These are phyloP conservation scores for Pristionchus mayeri DNA, from an alignment of 2,888 invertebrate species.

Conservation along the genomic window DNA sequence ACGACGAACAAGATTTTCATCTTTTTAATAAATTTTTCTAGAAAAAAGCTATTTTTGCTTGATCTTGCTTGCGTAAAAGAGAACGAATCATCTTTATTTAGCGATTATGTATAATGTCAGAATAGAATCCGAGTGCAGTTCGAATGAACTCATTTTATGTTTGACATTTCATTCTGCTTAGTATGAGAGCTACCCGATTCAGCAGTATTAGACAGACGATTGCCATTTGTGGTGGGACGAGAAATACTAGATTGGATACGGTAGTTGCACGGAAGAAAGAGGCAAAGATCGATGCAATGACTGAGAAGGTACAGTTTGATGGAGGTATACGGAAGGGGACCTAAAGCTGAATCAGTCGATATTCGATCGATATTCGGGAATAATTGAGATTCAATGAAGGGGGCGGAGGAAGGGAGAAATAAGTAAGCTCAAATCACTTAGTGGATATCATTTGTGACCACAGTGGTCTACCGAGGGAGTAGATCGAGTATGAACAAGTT, in stretches of 20 bases:
- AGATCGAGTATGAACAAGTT: neutral
- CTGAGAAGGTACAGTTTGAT: conserved; percentile 19
- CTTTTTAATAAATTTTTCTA: no score
- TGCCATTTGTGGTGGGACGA: neutral
- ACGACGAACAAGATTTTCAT: no score
- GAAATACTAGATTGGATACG: conserved; percentile 18
- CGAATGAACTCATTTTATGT: no score
- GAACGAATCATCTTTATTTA: no score
- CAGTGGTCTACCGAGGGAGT: neutral
- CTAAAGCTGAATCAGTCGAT: conserved; percentile 38
- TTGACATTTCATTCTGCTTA: no score
- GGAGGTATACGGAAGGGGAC: neutral
- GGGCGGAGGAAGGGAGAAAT: neutral
- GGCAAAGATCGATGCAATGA: conserved; percentile 22
- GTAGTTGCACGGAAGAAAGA: conserved; percentile 24
- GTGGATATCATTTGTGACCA: neutral
- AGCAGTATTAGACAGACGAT: conserved; percentile 1
- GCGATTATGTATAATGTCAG: no score
- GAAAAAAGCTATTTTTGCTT: no score
- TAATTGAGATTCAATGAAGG: neutral
- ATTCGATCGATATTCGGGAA: neutral
- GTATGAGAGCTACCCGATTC: conserved; percentile 29
- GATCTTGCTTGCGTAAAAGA: no score
- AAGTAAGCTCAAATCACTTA: conserved; percentile 24
- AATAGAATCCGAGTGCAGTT: no score